Evolutionary conservation across 2,888 invertebrate species (phyloP), one percentile per base, ranked within the genome.

Genomic region (Rosalia funebris): DNA sequence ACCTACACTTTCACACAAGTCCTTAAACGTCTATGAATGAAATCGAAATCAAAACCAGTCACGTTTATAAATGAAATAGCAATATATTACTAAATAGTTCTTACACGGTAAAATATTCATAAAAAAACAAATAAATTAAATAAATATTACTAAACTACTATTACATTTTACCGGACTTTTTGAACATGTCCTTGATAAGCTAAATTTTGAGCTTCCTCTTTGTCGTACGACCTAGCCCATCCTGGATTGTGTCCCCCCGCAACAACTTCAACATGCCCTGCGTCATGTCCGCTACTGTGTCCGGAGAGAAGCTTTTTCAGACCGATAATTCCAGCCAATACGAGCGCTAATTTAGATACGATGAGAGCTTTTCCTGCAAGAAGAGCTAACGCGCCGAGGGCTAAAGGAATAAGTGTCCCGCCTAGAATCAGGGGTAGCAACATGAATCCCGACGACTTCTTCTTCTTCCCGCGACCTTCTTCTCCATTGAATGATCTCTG

Each of bases 321-420:
- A 1, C 93, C 93, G 69, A 93, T 91, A 72, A 93, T 93, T 68
- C 90, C 91, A 60, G 93, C 92, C 47, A 93, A 82, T 0, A 93
- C 92, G 53, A 93, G 81, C 0, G 93, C 93, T 69, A 93, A 81
- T 77, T 93, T 93, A 66, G 92, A 92, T 45, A 93, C 91, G 71
- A 93, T 93, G 65, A 93, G 81, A 37, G 93, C 93, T 80, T 94
- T 94, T 69, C 93, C 93, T 39, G 93, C 93, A 55, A 93, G 79
- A 48, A 94, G 84, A 14, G 93, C 92, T 17, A 94, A 80, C 5
- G 92, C 92, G 59, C 93, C 93, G 62, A 93, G 88, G 1, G 93
- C 93, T 52, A 94, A 82, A 2, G 93, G 93, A 37, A 93, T 88
- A 77, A 93, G 82, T 72, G 92, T 92, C 53, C 92, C 93, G 58